phyloP scores from a whole-genome alignment of 2,113 vertebrate species.

The Dasypus novemcinctus region DNA sequence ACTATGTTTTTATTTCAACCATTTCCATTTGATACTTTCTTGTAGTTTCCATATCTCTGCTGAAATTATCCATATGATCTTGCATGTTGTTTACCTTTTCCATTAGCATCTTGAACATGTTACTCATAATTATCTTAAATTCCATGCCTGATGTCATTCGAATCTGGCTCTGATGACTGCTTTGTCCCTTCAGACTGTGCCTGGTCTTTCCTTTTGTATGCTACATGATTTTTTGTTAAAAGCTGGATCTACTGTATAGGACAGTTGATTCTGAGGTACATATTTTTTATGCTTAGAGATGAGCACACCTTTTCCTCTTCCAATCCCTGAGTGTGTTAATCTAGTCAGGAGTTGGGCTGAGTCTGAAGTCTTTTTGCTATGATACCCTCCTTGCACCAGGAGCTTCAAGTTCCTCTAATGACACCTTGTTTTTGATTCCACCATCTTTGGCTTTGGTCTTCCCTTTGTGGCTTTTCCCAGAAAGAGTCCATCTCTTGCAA shows the following conservation, averaged over 20 bases:
- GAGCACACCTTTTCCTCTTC: neutral
- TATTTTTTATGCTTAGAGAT: neutral
- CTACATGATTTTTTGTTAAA: neutral
- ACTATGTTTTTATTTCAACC: neutral
- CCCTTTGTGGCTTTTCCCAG: neutral
- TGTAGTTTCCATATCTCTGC: neutral
- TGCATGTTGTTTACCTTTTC: neutral
- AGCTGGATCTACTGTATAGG: neutral
- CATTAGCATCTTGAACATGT: neutral
- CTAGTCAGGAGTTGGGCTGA: neutral
- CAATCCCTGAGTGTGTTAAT: neutral
- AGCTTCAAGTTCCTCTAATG: too few species aligned
- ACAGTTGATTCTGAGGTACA: neutral
- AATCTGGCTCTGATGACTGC: neutral
- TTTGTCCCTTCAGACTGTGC: neutral
- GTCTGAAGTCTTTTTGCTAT: neutral
- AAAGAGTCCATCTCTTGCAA: neutral
- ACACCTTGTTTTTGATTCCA: neutral
- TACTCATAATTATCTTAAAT: neutral
- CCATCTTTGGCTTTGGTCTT: neutral
- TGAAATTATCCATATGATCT: neutral
- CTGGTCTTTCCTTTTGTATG: neutral
- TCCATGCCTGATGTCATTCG: neutral
- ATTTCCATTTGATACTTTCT: neutral
- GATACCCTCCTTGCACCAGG: neutral